Evolutionary conservation across 2,797 vertebrate genomes (phyloP), one percentile per base, ranked within the genome.

Genomic region (Myotis pilosus): DNA sequence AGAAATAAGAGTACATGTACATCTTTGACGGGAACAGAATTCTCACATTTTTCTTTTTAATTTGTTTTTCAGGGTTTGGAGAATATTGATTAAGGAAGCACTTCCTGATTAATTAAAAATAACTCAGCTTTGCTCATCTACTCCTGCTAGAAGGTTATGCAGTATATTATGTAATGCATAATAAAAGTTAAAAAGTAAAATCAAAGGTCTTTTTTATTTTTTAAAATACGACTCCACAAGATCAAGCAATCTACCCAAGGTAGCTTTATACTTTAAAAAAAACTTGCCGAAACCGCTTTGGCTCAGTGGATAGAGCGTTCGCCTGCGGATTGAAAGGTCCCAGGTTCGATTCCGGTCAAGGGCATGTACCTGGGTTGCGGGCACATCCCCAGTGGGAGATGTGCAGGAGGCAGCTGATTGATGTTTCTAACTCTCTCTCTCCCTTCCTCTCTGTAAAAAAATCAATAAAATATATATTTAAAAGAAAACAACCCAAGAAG

Each of bases 21-120:
- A 25, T 85, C 25, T 91, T 71, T 62, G n/a, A 86, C 30, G 13
- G 30, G 20, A 93, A 60, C 60, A 89, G 41, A 87, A 87, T 96
- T 92, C 72, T 97, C 53, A 47, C 28, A 55, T 60, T 93, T 76
- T 95, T 55, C 64, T 81, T 88, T 89, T 92, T 89, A 88, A 95
- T 90, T 88, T 97, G 17, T 97, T 97, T 98, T 98, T 94, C 96
- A 99, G 99, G 99, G 99, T 64, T 98, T 99, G 93, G 99, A 99
- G 96, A 99, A 99, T 98, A 99, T 99, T 95, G 91, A 99, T 68
- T 99, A 95, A 99, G 20, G 84, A 90, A 94, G 62, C 47, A 25
- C 75, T 94, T 93, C 94, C 80, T 69, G 85, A 53, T 28, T 55
- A 89, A 89, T 89, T 87, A 71, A 95, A 72, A 53, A 41, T 38